Evolutionary conservation across 2,797 vertebrate species (phyloP), one percentile per base, ranked within the genome.

Genomic region (Phoeniculus purpureus): DNA sequence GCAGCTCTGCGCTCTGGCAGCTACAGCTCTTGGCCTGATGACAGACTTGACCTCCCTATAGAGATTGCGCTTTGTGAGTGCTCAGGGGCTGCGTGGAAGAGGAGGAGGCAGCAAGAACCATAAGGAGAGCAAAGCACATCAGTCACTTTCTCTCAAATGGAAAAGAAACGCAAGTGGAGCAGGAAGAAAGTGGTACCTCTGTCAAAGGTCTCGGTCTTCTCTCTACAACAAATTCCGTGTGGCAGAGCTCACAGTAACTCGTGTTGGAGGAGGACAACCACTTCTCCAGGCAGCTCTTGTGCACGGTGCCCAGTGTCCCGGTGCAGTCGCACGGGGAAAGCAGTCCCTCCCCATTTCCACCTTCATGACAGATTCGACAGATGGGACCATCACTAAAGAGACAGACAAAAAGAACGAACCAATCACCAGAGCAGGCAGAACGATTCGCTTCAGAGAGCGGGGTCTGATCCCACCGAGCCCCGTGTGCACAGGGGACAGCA

Each of bases 211-310:
- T 96, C 1, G 99, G 98, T 58, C 98, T 97, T 94, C 99, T 98
- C 97, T 99, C 99, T 45, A 99, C 98, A 67, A 98, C 98, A 95
- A 99, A 99, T 96, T 99, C 98, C 2, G 98, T 98, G 97, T 99
- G 99, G 97, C 99, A 99, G 76, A 99, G 98, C 97, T 99, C 99
- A 45, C 99, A 99, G 98, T 98, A 99, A 97, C 98, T 99, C 95
- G 99, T 99, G 98, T 99, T 99, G 91, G 99, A 99, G 12, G 99
- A 99, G 3, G 99, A 99, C 40, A 99, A 97, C 99, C 99, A 99
- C 96, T 98, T 98, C 97, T 99, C 99, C 96, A 99, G 96, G 94
- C 99, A 99, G 98, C 98, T 99, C 97, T 98, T 98, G 98, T 99
- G 99, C 94, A 99, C 99, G 1, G 98, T 97, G 23, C 99, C 99